A percentile compares a stretch with the other conserved stretches of the same genome.
Evolutionary conservation across 2,797 vertebrate species (phyloP).

Genomic region (Sebastolobus altivelis): DNA sequence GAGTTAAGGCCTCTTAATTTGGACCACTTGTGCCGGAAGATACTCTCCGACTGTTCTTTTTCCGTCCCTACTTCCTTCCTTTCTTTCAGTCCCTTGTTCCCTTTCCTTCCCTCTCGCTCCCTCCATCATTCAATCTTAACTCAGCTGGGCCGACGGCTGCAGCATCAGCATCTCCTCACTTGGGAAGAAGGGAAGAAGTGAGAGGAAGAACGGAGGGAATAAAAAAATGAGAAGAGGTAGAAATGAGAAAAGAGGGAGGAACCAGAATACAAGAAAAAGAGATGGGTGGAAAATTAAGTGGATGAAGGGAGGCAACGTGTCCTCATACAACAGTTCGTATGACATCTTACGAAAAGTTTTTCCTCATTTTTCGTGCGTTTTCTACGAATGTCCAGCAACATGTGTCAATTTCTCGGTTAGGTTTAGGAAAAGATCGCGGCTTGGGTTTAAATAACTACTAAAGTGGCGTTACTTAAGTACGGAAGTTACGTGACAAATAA

Average conservation of each 20-base stretch:
- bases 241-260: neutral
- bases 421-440: too few species aligned
- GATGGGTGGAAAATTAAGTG: neutral
- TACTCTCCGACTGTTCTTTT: neutral
- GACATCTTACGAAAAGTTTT: too few species aligned
- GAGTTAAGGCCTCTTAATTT: conserved; percentile 22
- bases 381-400: too few species aligned
- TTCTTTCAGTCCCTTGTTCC: conserved; percentile 8
- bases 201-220: neutral
- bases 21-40: conserved; percentile 18
- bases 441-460: too few species aligned
- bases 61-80: neutral
- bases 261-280: neutral
- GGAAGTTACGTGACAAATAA: too few species aligned
- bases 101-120: conserved; percentile 3
- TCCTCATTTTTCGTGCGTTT: too few species aligned
- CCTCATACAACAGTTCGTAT: too few species aligned
- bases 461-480: too few species aligned
- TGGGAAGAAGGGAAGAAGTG: neutral
- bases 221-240: neutral
- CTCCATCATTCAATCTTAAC: conserved; percentile 19
- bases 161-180: conserved; percentile 19
- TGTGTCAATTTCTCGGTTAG: too few species aligned
- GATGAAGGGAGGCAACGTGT: neutral
- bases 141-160: conserved; percentile 24